Conservation (phyloP, 2,113 vertebrate genomes). For the Eurypyga helias region DNA sequence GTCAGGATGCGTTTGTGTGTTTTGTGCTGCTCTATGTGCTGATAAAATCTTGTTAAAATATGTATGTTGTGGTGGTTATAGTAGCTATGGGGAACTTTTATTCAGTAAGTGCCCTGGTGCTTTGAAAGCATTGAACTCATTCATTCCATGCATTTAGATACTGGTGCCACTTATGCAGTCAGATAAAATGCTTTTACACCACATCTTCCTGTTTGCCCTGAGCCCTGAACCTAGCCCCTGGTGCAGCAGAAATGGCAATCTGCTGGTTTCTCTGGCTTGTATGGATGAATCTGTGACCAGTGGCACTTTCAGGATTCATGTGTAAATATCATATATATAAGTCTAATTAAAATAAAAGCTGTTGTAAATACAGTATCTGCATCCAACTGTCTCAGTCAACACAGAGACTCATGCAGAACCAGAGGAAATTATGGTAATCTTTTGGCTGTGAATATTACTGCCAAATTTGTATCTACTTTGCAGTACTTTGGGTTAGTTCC, state of each 20-base stretch:
- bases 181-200: not conserved
- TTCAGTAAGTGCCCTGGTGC: not conserved
- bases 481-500: not conserved
- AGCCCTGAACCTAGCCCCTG: rapidly evolving
- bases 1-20: not conserved
- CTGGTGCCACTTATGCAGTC: not conserved
- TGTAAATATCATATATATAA: not conserved
- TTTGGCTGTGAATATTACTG: not conserved
- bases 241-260: rapidly evolving
- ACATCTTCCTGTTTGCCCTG: not conserved
- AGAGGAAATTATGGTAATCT: no score
- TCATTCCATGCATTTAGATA: not conserved
- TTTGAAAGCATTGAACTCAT: not conserved
- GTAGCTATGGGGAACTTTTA: not conserved
- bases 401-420: rapidly evolving
- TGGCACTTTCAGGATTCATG: not conserved
- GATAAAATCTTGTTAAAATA: slow-evolving; percentile 14
- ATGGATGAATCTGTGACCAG: rapidly evolving
- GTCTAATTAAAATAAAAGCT: not conserved
- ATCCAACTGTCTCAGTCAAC: not conserved
- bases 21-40: not conserved
- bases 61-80: not conserved
- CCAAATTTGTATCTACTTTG: not conserved
- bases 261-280: rapidly evolving
- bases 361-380: not conserved